These are phyloP conservation scores for Drosophila triauraria DNA, from an alignment of 1,140 invertebrate genomes.

Conservation along the genomic window DNA sequence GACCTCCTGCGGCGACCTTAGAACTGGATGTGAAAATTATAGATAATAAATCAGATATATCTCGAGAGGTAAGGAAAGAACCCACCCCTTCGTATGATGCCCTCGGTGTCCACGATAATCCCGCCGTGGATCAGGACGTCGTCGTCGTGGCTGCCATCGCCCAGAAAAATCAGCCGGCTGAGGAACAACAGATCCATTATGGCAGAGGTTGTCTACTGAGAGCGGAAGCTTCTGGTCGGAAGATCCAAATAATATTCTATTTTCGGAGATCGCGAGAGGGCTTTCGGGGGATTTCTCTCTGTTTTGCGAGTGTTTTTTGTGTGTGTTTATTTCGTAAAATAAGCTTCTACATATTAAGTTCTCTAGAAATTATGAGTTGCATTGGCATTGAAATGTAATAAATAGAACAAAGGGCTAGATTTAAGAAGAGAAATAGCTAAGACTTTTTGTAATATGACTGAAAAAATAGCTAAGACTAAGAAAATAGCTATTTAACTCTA, in stretches of 20 bases:
- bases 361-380: no score
- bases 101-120: conserved; percentile 78
- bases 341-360: no score
- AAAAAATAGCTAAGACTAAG: no score
- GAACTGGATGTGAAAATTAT: conserved; percentile 24
- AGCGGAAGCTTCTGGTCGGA: not conserved
- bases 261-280: conserved; percentile 29
- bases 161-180: conserved; percentile 79
- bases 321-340: no score
- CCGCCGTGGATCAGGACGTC: conserved; percentile 68
- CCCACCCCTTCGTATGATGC: conserved; percentile 69
- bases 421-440: no score
- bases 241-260: conserved; percentile 22
- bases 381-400: no score
- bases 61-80: no score
- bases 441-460: no score
- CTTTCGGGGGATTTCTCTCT: not conserved
- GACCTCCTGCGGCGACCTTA: conserved; percentile 69
- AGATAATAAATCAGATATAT: no score
- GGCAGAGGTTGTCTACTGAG: conserved; percentile 28
- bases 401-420: no score
- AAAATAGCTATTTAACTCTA: no score
- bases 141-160: conserved; percentile 49
- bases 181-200: conserved; percentile 82
- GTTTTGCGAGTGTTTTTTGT: no score